Conservation (phyloP, 2,797 vertebrate genomes). For the Cynodonichthys magdalenae region DNA sequence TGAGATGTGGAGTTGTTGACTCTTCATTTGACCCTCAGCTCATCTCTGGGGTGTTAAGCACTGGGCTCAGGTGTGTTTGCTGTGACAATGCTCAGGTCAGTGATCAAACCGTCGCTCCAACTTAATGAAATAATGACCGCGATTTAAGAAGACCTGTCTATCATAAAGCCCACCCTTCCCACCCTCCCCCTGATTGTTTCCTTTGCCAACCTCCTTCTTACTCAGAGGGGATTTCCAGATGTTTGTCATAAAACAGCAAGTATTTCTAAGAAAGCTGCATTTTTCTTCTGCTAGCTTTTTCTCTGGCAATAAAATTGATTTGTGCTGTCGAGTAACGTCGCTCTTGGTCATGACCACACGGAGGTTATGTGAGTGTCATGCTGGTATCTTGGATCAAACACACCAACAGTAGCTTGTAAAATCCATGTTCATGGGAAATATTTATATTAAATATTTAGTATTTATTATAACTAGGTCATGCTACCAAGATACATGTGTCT, state of each 20-base stretch:
- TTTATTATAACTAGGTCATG: constrained; percentile 43
- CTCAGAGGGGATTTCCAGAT: constrained; percentile 72
- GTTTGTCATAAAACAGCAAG: constrained; percentile 61
- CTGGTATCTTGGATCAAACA: constrained; percentile 56
- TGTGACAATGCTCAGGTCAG: constrained; percentile 37
- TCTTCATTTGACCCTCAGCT: constrained; percentile 18
- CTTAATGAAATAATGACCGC: constrained; percentile 56
- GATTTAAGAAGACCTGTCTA: constrained; percentile 30
- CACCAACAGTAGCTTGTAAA: constrained; percentile 60
- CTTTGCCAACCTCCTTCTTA: constrained; percentile 27
- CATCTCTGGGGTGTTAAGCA: constrained; percentile 5
- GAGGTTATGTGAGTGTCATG: constrained; percentile 32
- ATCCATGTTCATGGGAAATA: constrained; percentile 54
- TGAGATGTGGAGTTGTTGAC: constrained; percentile 3
- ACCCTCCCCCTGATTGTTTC: constrained; percentile 47
- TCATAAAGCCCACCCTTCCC: constrained; percentile 18
- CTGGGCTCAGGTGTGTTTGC: constrained; percentile 29
- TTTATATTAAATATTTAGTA: constrained; percentile 56
- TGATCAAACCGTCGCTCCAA: constrained; percentile 11
- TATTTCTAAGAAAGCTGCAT: constrained; percentile 54
- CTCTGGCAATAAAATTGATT: constrained; percentile 62
- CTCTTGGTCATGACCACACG: constrained; percentile 61
- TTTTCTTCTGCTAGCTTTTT: constrained; percentile 24
- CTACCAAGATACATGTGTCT: constrained; percentile 38
- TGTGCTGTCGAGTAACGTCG: constrained; percentile 34